Conservation (phyloP, 1,140 invertebrate species). For the Orius laevigatus region DNA sequence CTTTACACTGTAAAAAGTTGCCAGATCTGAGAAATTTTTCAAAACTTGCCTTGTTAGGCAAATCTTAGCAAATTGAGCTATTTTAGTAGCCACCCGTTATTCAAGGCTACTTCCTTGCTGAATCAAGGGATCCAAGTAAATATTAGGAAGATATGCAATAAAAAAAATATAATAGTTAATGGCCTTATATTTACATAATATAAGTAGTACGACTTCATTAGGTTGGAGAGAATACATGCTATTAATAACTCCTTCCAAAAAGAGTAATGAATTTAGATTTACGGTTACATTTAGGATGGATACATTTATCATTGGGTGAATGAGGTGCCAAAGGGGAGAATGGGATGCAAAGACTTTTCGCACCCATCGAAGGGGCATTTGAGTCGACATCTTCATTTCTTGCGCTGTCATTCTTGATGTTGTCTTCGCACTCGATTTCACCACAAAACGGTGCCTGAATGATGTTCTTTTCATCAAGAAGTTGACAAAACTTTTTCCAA, state of each 20-base stretch:
- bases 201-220: no score
- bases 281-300: conserved; percentile 68
- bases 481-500: conserved; percentile 66
- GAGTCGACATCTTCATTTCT: conserved; percentile 48
- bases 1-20: no score
- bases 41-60: no score
- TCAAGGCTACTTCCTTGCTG: no score
- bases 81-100: no score
- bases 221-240: background rate
- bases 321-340: conserved; percentile 59
- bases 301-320: conserved; percentile 56
- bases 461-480: conserved; percentile 78
- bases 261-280: conserved; percentile 76
- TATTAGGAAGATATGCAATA: no score
- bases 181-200: no score
- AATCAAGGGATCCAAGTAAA: no score
- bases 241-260: conserved; percentile 92
- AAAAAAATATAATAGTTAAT: no score
- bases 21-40: no score
- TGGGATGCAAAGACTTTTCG: conserved; percentile 94
- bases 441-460: conserved; percentile 92
- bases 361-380: conserved; percentile 87
- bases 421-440: conserved; percentile 73
- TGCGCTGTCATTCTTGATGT: conserved; percentile 89
- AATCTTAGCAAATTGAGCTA: no score